Evolutionary conservation across 2,797 vertebrate species (phyloP), one percentile per base, ranked within the genome.

Genomic region (Taeniopygia guttata): DNA sequence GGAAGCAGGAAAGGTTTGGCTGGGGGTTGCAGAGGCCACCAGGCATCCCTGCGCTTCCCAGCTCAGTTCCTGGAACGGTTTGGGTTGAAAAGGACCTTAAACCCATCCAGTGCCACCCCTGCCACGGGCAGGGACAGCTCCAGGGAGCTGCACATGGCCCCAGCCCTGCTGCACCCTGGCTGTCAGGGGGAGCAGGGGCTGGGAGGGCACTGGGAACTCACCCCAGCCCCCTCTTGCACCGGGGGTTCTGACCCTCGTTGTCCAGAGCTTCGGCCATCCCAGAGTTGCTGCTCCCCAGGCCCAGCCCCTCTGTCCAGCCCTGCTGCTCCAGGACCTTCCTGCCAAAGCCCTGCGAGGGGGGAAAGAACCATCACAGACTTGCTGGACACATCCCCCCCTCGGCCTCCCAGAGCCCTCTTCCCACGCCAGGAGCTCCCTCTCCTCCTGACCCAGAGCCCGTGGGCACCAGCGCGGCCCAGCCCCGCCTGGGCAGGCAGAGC

Each of bases 151-250:
- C 36, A 27, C 29, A 5, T 0, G 11, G 56, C 13, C 58, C 34
- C 64, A 58, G 42, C 18, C 40, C 68, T 34, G 20, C 69, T 20
- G 43, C 13, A 32, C 30, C 5, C 25, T 1, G 30, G 23, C 2
- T 3, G 0, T 2, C 32, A 32, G 49, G 32, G 83, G 16, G 32
- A 45, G 25, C 40, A 21, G 15, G 14, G 48, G 40, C 68, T n/a
- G 56, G 48, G 43, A 66, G 76, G 62, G 36, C 38, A 56, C 7
- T 21, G 7, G 29, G n/a, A 48, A 97, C 98, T 97, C 74, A 99
- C 99, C 99, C 99, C 90, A 99, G 98, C 40, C 99, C 99, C 93
- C 98, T 98, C 96, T 99, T 99, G 97, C 99, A 99, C 60, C 97
- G 98, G 36, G 99, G 99, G 97, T 99, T 98, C 97, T 99, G 99